phyloP scores from a whole-genome alignment of 2,797 vertebrate genomes.

The Epinephelus awoara region DNA sequence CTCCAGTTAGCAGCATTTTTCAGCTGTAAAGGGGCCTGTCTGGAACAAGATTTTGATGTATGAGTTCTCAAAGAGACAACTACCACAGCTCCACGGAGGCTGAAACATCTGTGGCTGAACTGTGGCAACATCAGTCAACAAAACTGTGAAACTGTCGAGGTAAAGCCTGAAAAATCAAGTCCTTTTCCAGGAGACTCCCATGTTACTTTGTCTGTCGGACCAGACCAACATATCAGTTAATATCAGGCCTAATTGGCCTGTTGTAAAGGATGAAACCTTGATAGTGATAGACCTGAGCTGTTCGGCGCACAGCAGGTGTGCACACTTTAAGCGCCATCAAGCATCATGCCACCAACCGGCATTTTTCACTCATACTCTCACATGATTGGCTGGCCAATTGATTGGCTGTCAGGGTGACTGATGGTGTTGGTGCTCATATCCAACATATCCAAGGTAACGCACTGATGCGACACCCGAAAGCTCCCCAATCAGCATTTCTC shows the following conservation, averaged over 20 bases:
- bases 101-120: not conserved
- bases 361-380: slow-evolving; percentile 38
- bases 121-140: slow-evolving; percentile 24
- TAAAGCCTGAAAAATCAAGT: slow-evolving; percentile 8
- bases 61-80: slow-evolving; percentile 29
- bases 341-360: slow-evolving; percentile 6
- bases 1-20: slow-evolving; percentile 26
- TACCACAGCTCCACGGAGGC: slow-evolving; percentile 1
- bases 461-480: slow-evolving; percentile 41
- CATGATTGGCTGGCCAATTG: slow-evolving; percentile 66
- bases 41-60: slow-evolving; percentile 30
- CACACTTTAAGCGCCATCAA: not conserved
- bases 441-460: slow-evolving; percentile 56
- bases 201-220: slow-evolving; percentile 13
- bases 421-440: slow-evolving; percentile 41
- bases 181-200: not conserved
- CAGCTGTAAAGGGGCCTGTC: slow-evolving; percentile 17
- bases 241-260: not conserved
- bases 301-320: slow-evolving; percentile 25
- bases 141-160: slow-evolving; percentile 3
- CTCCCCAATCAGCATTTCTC: slow-evolving; percentile 66
- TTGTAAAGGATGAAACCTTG: slow-evolving; percentile 26
- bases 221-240: not conserved
- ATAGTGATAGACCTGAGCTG: slow-evolving; percentile 25
- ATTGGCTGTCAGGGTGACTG: slow-evolving; percentile 65